A percentile compares a stretch with the other conserved stretches of the same genome.
Conservation (phyloP, 2,888 invertebrate genomes). For the Cremastinae sp. region DNA sequence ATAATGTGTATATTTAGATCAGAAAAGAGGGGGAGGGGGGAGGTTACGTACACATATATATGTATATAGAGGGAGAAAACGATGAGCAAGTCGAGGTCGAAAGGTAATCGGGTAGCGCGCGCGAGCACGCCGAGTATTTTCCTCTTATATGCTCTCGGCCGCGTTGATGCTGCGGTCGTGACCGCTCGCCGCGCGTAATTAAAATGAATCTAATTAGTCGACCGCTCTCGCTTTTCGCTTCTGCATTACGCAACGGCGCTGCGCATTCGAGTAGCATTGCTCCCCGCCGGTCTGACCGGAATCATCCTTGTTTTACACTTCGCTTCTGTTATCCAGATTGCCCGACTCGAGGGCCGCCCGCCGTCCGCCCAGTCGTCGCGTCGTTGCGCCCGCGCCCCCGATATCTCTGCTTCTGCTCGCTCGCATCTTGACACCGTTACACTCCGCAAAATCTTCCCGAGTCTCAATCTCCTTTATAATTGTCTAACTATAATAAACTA, state of each 20-base stretch:
- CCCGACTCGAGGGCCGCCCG: too few relatives aligned
- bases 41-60: neutral
- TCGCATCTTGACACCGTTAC: too few relatives aligned
- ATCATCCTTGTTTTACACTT: too few relatives aligned
- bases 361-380: too few relatives aligned
- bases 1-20: neutral
- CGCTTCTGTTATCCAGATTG: too few relatives aligned
- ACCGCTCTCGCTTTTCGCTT: conserved; percentile 41
- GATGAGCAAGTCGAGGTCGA: conserved; percentile 19
- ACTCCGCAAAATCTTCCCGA: too few relatives aligned
- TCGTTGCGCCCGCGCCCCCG: too few relatives aligned
- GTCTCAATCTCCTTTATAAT: too few relatives aligned
- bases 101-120: conserved; percentile 39
- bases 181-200: conserved; percentile 53
- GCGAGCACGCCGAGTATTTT: conserved; percentile 48
- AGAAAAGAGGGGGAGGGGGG: too few relatives aligned
- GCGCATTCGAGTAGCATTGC: neutral
- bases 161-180: conserved; percentile 44
- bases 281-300: too few relatives aligned
- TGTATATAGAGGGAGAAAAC: neutral
- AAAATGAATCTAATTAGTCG: conserved; percentile 57
- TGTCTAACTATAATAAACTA: too few relatives aligned
- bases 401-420: too few relatives aligned
- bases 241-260: conserved; percentile 11
- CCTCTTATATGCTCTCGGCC: conserved; percentile 43